phyloP scores from a whole-genome alignment of 2,888 invertebrate species.

The Scelioninae gen. 2 region DNA sequence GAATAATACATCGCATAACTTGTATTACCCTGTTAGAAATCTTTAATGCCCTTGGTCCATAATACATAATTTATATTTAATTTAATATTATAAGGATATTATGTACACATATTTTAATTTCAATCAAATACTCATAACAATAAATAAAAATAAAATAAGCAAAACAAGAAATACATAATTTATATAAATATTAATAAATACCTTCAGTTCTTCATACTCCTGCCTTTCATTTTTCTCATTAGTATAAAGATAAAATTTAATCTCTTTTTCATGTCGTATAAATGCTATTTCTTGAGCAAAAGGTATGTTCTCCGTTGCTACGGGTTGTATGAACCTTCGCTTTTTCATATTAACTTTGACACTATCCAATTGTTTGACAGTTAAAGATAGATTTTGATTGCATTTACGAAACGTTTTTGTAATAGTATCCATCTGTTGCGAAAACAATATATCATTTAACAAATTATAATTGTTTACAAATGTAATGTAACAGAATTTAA shows the following conservation, averaged over 20 bases:
- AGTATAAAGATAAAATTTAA: slow-evolving; percentile 67
- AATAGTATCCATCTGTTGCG: slow-evolving; percentile 59
- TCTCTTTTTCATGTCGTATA: slow-evolving; percentile 67
- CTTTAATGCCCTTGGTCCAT: no score
- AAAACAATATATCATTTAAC: slow-evolving; percentile 2
- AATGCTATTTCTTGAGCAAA: slow-evolving; percentile 71
- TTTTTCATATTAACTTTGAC: slow-evolving; percentile 61
- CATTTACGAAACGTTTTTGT: slow-evolving; percentile 47
- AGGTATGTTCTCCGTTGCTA: slow-evolving; percentile 65
- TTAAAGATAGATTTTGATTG: slow-evolving; percentile 63
- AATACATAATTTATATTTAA: slow-evolving; percentile 5
- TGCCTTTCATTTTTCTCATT: slow-evolving; percentile 67
- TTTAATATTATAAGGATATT: no score
- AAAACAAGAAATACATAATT: no score
- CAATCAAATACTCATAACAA: no score
- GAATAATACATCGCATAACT: no score
- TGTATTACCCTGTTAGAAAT: no score
- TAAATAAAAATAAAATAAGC: no score
- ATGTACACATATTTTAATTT: no score
- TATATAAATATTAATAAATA: slow-evolving; percentile 7
- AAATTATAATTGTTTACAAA: no score
- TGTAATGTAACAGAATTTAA: no score
- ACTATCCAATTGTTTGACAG: slow-evolving; percentile 61
- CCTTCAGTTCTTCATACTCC: slow-evolving; percentile 71
- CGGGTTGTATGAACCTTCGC: slow-evolving; percentile 49